A percentile compares a stretch with the other conserved stretches of the same genome.
Evolutionary conservation across 1,140 invertebrate species (phyloP).

Genomic region (Drosophila teissieri): DNA sequence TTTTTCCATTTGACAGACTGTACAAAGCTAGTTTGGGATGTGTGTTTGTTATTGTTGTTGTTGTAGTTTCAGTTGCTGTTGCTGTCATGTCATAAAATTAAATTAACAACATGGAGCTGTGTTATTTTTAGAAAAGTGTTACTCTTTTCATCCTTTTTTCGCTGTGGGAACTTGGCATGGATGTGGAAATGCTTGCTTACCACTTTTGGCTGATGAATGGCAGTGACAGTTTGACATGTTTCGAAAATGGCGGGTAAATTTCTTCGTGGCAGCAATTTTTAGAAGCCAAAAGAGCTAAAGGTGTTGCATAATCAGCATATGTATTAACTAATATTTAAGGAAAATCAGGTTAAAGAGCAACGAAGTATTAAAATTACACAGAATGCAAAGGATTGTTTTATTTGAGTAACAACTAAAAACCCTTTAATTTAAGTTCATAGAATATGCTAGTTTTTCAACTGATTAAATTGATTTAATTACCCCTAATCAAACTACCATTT

Average conservation of each 20-base stretch:
- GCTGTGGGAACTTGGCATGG: slow-evolving; percentile 30
- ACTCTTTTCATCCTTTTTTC: background rate
- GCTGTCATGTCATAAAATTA: slow-evolving; percentile 73
- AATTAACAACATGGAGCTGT: slow-evolving; percentile 60
- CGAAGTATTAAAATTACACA: no score
- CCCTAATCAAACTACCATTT: background rate
- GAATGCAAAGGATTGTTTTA: no score
- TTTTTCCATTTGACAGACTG: slow-evolving; percentile 38
- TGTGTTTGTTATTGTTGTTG: background rate
- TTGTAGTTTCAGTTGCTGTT: slow-evolving; percentile 13
- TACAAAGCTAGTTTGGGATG: slow-evolving; percentile 5
- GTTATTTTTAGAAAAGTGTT: slow-evolving; percentile 49
- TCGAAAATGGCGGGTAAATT: slow-evolving; percentile 8
- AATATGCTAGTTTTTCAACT: background rate
- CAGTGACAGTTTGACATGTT: slow-evolving; percentile 45
- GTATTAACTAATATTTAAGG: background rate
- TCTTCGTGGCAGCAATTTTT: slow-evolving; percentile 2
- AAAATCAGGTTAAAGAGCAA: background rate
- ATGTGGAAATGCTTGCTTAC: slow-evolving; percentile 27
- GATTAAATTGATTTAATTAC: background rate
- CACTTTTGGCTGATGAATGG: slow-evolving; percentile 14
- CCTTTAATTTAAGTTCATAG: background rate
- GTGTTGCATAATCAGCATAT: background rate
- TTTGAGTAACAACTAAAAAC: background rate
- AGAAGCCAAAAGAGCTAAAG: background rate